Percentiles rank a stretch among this genome's conserved stretches.
These are phyloP conservation scores for Urocynchramus pylzowi DNA, from an alignment of 2,113 vertebrate species.

Conservation along the genomic window DNA sequence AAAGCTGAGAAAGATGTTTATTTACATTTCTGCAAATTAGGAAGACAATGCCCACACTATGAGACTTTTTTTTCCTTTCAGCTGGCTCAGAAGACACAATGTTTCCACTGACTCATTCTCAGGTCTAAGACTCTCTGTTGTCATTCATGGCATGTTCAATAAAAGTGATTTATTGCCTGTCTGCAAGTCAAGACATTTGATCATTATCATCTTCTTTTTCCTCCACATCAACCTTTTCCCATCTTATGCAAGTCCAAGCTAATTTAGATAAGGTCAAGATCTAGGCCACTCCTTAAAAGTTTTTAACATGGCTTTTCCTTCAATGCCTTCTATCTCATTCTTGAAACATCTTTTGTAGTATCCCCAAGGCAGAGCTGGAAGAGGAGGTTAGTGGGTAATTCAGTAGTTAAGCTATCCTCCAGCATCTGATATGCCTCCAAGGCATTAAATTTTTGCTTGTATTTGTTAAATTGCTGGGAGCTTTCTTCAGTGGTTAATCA, in stretches of 20 bases:
- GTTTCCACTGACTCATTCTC: not conserved
- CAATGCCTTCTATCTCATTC: conserved; percentile 2
- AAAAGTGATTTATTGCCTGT: conserved; percentile 51
- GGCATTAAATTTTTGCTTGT: conserved; percentile 5
- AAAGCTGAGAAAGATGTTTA: not conserved
- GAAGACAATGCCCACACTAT: not conserved
- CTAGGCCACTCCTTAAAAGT: conserved; percentile 3
- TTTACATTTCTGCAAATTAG: not conserved
- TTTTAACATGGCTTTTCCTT: conserved; percentile 26
- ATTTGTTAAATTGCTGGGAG: conserved; percentile 49
- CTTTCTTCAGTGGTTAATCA: conserved; percentile 59
- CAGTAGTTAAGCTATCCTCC: conserved; percentile 58
- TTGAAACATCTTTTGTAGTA: conserved; percentile 49
- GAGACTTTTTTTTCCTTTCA: not conserved
- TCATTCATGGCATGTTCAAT: conserved; percentile 4
- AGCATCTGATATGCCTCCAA: conserved; percentile 61
- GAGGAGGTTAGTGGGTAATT: conserved; percentile 62
- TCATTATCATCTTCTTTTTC: conserved; percentile 14
- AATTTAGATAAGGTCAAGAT: conserved; percentile 59
- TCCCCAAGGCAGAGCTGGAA: conserved; percentile 36
- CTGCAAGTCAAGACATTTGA: conserved; percentile 37
- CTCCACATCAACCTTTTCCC: conserved; percentile 2
- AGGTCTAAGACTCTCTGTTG: not conserved
- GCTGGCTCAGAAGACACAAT: not conserved
- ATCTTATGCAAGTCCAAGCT: conserved; percentile 3